phyloP scores from a whole-genome alignment of 92 coral and sea anemone genomes.

The Montipora capitata region DNA sequence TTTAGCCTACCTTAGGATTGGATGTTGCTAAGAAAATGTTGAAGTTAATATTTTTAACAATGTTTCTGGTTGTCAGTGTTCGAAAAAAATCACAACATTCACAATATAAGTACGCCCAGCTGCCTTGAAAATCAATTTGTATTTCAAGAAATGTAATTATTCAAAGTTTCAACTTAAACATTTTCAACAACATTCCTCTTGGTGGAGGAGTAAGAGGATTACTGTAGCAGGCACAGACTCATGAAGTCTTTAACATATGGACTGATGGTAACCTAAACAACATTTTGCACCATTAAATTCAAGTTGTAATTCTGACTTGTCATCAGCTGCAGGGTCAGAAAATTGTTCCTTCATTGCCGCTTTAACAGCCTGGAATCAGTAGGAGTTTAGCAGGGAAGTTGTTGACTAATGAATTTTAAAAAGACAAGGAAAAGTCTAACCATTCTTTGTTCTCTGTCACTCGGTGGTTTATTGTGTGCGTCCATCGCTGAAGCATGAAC shows the following conservation, averaged over 20 bases:
- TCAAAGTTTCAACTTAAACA: no score
- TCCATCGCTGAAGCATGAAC: constrained; percentile 2
- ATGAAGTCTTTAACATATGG: neutral
- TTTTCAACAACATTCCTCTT: neutral
- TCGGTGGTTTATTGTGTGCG: neutral
- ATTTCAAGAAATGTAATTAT: neutral
- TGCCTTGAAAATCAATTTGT: neutral
- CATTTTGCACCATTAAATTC: no score
- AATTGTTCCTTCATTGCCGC: neutral
- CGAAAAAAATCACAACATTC: neutral
- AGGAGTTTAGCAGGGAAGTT: neutral
- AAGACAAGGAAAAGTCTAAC: no score
- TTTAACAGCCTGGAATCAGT: neutral
- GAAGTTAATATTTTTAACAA: neutral
- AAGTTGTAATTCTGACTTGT: no score
- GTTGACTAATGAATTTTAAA: neutral
- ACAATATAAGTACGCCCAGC: no score
- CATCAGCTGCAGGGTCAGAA: no score
- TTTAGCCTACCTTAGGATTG: neutral
- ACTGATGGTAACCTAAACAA: no score
- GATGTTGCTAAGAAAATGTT: neutral
- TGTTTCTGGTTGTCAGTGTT: neutral
- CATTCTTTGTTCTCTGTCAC: neutral
- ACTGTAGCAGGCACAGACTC: neutral
- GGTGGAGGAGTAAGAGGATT: neutral